Evolutionary conservation across 2,113 vertebrate species (phyloP), one percentile per base, ranked within the genome.

Genomic region (Labeo rohita): DNA sequence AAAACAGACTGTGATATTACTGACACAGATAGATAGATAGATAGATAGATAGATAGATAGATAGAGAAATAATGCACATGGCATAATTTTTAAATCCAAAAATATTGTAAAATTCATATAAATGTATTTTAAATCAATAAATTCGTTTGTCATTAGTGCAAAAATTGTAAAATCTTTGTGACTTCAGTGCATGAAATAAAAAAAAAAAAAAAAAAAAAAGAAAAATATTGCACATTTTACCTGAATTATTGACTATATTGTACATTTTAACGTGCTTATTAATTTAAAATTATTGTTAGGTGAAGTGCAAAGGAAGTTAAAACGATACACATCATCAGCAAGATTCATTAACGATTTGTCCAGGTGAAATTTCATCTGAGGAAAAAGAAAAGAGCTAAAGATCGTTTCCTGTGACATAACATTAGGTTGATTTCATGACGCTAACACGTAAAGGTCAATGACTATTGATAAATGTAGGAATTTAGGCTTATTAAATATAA

Each of bases 321-420:
- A 66, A 13, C 34, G 65, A 49, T 23, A 65, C 9, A 81, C 59
- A 18, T 28, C n/a, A 34, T 16, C 79, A 81, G 43, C 59, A 12
- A 49, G 13, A 81, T 47, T 47, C 16, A 28, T 65, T 52, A 68
- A 54, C 13, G 61, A 34, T 66, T 65, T 75, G 45, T 3, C 1
- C 45, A 28, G 61, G 23, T 82, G 61, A 68, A 66, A 83, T 83
- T 70, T 54, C 63, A 70, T 83, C 65, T 8, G 63, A 81, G 59
- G 63, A 49, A 6, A 59, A 79, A 23, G 21, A 45, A 23, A 47
- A 3, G 23, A 52, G 47, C 8, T 7, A 81, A 45, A 54, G 63
- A 70, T 23, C 43, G 45, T 50, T 82, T 66, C 80, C 45, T 54
- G 61, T 81, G 21, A 66, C 23, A 80, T 45, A 47, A 8, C 36